A percentile compares a stretch with the other conserved stretches of the same genome.
These are phyloP conservation scores for Ellobium chinense DNA, from an alignment of 2,888 invertebrate species.

Conservation along the genomic window DNA sequence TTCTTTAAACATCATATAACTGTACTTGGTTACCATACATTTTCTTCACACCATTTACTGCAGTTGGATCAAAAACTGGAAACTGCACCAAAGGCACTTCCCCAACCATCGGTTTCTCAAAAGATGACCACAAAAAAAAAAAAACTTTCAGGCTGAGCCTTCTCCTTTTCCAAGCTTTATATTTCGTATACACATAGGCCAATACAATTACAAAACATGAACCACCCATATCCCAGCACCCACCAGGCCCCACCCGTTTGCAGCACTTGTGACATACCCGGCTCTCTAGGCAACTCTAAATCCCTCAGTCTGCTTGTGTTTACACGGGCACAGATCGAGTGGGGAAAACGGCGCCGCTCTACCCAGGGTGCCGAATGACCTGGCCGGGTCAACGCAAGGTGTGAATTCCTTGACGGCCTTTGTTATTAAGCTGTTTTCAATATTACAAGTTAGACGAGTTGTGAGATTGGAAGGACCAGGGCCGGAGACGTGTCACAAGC, in stretches of 20 bases:
- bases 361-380: conserved; percentile 2
- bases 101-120: no score
- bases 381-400: conserved; percentile 3
- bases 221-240: background rate
- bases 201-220: no score
- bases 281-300: background rate
- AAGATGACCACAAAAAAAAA: no score
- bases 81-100: no score
- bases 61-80: no score
- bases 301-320: background rate
- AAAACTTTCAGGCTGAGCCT: no score
- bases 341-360: background rate
- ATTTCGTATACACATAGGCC: no score
- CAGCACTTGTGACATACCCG: background rate
- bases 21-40: no score
- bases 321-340: background rate
- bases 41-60: no score
- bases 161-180: no score
- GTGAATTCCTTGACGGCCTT: background rate
- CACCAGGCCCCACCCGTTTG: background rate
- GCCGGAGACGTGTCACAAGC: background rate
- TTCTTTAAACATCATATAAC: no score
- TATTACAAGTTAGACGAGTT: background rate
- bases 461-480: no score
- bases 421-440: background rate